phyloP scores from a whole-genome alignment of 2,113 vertebrate genomes.

The Ceuthmochares aereus region DNA sequence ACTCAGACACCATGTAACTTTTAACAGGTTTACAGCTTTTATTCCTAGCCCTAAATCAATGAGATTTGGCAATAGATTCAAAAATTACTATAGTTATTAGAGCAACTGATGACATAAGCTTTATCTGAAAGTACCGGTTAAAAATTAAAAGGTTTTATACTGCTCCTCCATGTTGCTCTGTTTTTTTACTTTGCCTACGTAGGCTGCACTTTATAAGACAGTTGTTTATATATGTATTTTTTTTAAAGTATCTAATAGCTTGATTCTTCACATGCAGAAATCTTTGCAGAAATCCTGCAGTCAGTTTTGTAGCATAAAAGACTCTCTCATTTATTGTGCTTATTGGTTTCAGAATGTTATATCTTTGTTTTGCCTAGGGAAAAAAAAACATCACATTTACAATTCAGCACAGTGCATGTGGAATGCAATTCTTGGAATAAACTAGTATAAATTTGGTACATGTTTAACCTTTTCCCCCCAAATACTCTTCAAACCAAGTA shows the following conservation, averaged over 20 bases:
- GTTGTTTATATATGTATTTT: not conserved
- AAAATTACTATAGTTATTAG: not conserved
- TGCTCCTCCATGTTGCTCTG: not conserved
- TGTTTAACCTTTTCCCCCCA: constrained; percentile 44
- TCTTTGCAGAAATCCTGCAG: not conserved
- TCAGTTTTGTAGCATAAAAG: not conserved
- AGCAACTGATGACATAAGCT: not conserved
- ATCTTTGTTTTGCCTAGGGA: constrained; percentile 13
- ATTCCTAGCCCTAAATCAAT: not conserved
- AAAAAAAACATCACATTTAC: not conserved
- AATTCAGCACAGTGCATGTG: constrained; percentile 1
- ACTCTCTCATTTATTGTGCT: not conserved
- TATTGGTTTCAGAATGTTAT: not conserved
- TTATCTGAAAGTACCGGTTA: constrained; percentile 15
- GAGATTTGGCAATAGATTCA: not conserved
- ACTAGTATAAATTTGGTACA: not conserved
- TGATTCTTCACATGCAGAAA: not conserved
- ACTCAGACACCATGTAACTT: not conserved
- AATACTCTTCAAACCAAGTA: not conserved
- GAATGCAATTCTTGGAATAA: constrained; percentile 56
- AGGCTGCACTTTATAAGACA: not conserved
- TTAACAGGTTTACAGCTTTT: not conserved
- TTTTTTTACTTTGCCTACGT: not conserved
- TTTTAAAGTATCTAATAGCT: not conserved
- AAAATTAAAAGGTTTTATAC: constrained; percentile 19